Evolutionary conservation across 2,113 vertebrate species (phyloP), one percentile per base, ranked within the genome.

Genomic region (Nettapus auritus): DNA sequence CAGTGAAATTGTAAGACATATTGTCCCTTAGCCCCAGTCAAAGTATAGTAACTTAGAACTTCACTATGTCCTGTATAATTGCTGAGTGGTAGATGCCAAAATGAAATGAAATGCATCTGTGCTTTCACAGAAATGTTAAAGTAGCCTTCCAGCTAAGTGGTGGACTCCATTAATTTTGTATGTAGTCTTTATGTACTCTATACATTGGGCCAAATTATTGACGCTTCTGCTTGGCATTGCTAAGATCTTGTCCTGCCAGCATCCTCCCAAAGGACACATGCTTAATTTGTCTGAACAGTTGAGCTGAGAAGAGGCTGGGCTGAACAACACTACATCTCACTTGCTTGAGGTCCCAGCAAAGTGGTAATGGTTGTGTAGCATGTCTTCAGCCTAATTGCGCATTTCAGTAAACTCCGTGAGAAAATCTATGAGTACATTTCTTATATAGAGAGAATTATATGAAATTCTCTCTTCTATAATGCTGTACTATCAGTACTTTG

Each of bases 201-300:
- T 44, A 38, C 29, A 23, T 17, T 63, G 68, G 62, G 44, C 31
- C 60, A 64, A 79, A 68, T 56, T 52, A 36, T 42, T 52, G 57
- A 31, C 73, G 34, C 70, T 94, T 87, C 86, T 94, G 68, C 60
- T 90, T 88, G 68, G 59, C 67, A 78, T 92, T 95, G 22, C 48
- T 89, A 18, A 64, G 57, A 25, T 59, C 81, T 62, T 40, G 36
- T 34, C 33, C 77, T 93, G 48, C 59, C 74, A 85, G 36, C n/a
- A n/a, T 56, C 83, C 31, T 81, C 86, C 63, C 4, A 0, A 38
- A 77, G 33, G 38, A 60, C 21, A 36, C 0, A 2, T 3, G 38
- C 36, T 87, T n/a, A 7, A 40, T 38, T 78, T 55, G 36, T 42
- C 31, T 80, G 50, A 86, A 56, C 62, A 73, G 62, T n/a, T 3